Evolutionary conservation across 2,113 vertebrate genomes (phyloP).

Genomic region (Saccopteryx bilineata): DNA sequence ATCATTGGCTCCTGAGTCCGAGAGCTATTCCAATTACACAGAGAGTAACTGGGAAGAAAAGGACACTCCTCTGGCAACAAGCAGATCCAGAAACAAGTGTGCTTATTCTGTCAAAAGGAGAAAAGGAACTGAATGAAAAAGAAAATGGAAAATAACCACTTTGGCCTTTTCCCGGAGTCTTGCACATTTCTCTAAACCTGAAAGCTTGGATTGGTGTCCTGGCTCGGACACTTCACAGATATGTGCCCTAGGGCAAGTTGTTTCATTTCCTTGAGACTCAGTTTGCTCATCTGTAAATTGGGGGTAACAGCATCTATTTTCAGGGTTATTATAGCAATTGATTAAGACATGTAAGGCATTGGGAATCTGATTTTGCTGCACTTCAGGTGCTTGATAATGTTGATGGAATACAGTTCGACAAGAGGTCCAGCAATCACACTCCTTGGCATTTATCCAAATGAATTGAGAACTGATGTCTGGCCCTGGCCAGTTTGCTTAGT

Average conservation of each 20-base stretch:
- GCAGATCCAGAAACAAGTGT: conserved; percentile 12
- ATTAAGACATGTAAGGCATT: not conserved
- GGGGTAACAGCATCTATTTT: not conserved
- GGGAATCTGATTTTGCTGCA: not conserved
- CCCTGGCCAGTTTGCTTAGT: too few relatives aligned
- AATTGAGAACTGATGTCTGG: not conserved
- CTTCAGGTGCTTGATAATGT: not conserved
- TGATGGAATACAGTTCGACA: not conserved
- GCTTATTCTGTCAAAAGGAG: not conserved
- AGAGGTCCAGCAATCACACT: too few relatives aligned
- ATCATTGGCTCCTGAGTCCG: not conserved
- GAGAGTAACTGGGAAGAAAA: not conserved
- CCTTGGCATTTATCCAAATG: not conserved
- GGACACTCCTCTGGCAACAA: not conserved
- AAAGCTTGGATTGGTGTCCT: not conserved
- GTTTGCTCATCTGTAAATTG: not conserved
- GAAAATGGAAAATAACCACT: not conserved
- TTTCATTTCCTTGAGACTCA: not conserved
- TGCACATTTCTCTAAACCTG: not conserved
- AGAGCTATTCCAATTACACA: not conserved
- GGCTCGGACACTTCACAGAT: not conserved
- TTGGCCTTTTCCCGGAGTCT: not conserved
- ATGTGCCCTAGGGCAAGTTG: not conserved
- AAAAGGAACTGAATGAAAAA: not conserved
- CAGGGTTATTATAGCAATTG: not conserved